These are phyloP conservation scores for Abramis brama DNA, from an alignment of 2,113 vertebrate species.

Conservation along the genomic window DNA sequence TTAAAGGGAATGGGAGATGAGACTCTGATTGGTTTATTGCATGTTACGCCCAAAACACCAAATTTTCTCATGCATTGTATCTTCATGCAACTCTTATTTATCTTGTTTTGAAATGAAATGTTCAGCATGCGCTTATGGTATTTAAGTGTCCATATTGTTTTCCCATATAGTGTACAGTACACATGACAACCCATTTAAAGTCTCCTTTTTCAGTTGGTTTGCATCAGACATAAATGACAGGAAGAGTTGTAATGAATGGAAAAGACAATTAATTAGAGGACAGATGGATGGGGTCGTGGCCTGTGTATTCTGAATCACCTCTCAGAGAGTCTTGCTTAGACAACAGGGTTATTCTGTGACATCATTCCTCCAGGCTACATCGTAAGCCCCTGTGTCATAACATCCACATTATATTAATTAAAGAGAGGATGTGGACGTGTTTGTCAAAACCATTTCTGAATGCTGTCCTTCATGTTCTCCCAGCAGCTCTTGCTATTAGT, in stretches of 20 bases:
- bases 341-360: slow-evolving; percentile 18
- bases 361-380: slow-evolving; percentile 17
- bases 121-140: neutral
- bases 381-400: slow-evolving; percentile 32
- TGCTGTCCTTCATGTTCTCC: slow-evolving; percentile 13
- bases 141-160: neutral
- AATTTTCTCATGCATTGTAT: neutral
- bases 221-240: slow-evolving; percentile 60
- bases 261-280: slow-evolving; percentile 63
- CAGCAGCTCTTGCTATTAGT: slow-evolving; percentile 10
- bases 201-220: slow-evolving; percentile 68
- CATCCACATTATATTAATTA: slow-evolving; percentile 37
- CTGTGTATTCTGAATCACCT: slow-evolving; percentile 52
- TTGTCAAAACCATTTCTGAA: neutral
- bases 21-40: too few relatives aligned
- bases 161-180: neutral
- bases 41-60: too few relatives aligned
- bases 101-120: neutral
- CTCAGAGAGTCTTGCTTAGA: slow-evolving; percentile 39
- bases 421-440: neutral
- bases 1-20: too few relatives aligned
- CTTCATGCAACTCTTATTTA: neutral
- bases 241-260: slow-evolving; percentile 59
- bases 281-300: slow-evolving; percentile 51
- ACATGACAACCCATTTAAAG: neutral